Base-by-base conservation (phyloP, 2,797 vertebrate genomes). In the Amblyopsis hoosieri region DNA sequence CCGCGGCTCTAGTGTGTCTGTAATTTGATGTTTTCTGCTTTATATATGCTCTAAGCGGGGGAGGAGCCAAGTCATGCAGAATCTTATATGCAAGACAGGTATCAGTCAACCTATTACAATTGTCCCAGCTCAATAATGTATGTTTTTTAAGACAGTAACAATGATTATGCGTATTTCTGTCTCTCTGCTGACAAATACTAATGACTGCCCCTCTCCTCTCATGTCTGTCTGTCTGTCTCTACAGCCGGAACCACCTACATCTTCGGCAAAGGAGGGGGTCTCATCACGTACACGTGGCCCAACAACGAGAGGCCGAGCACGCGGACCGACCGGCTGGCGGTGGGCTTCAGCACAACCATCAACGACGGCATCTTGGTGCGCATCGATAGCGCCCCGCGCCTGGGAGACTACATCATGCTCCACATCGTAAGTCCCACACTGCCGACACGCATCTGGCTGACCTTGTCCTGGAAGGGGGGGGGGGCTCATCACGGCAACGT, bases 241-340 rank as follows among this genome's bases (percentile, higher is more conserved):
- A 0, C 86, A 99, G 97, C 97, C 84, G 97, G 97, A 61, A 96
- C 96, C 61, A 99, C 96, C 0, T 99, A 97, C 62, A 99, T 99
- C 85, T 99, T 99, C 75, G 96, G 96, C 13, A 98, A 98, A 85
- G 97, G 95, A 11, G 97, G 97, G 2, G 97, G 97, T 45, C 94
- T 98, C 80, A 98, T 99, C 85, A 93, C 96, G 0, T 99, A 96
- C 85, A 98, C 95, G 3, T 99, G 97, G 97, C 97, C 97, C 50
- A 96, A 94, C 61, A 99, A 99, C 1, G 97, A 99, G 85, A 91
- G 97, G 71, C 97, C 97, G 0, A 99, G 97, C 91, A 99, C 97
- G 0, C 92, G 96, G 73, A 97, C 97, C 0, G 97, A 99, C 84
- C 95, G 97, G 29, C 91, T 99, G 45, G 96, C 97, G 0, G 95